Percentiles rank a stretch among this genome's conserved stretches.
phyloP scores from a whole-genome alignment of 2,113 vertebrate genomes.

The Hymenochirus boettgeri region DNA sequence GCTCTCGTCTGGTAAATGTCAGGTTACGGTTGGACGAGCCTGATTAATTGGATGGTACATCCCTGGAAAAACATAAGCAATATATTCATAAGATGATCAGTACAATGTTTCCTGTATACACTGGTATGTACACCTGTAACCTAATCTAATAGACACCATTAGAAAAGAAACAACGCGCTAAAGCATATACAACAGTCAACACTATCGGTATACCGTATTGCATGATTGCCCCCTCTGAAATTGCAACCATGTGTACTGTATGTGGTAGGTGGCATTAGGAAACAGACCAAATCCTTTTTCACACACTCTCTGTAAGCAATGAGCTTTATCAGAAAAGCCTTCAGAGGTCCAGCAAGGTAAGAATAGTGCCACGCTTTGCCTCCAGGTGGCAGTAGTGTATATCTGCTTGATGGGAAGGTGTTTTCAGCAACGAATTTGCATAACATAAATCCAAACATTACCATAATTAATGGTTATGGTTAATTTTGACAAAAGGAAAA shows the following conservation, averaged over 20 bases:
- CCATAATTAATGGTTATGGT: no score
- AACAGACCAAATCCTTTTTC: no score
- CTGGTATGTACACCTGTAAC: not conserved
- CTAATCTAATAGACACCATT: not conserved
- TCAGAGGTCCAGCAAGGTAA: no score
- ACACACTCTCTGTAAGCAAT: no score
- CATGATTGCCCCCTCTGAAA: not conserved
- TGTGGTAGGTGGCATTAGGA: no score
- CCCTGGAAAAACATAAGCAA: slow-evolving; percentile 52
- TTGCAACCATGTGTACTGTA: no score
- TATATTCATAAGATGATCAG: not conserved
- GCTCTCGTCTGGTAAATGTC: slow-evolving; percentile 71
- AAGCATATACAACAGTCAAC: not conserved
- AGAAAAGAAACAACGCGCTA: not conserved
- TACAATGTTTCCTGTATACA: not conserved
- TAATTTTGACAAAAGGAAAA: not conserved
- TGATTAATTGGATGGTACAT: slow-evolving; percentile 76
- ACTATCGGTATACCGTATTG: not conserved
- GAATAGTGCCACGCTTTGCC: no score
- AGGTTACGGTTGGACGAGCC: slow-evolving; percentile 73
- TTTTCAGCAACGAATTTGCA: no score
- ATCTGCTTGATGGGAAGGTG: no score
- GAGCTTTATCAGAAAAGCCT: no score
- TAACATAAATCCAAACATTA: no score
- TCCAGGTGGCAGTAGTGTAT: no score